Conservation (phyloP, 2,888 invertebrate genomes). For the Acrobeloides nanus region DNA sequence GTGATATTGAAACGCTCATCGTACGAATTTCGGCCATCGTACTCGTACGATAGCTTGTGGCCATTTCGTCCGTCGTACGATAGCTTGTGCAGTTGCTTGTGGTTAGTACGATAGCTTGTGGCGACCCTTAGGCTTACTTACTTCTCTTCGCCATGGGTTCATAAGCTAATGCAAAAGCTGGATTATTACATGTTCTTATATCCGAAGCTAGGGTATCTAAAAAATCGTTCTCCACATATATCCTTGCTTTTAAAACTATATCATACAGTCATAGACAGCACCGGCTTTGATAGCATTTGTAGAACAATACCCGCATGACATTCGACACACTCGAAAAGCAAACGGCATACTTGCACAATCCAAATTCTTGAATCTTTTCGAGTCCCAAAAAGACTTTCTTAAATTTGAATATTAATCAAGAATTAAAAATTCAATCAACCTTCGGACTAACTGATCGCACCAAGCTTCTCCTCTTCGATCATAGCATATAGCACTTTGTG, state of each 20-base stretch:
- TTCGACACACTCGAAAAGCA: conserved; percentile 42
- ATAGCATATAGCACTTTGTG: conserved; percentile 18
- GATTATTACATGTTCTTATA: conserved; percentile 18
- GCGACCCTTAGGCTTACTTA: no score
- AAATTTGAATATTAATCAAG: conserved; percentile 1
- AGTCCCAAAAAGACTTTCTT: conserved; percentile 32
- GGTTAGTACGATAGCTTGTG: no score
- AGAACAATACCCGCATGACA: conserved; percentile 45
- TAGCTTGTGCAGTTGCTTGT: no score
- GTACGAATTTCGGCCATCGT: no score
- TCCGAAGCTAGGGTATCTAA: conserved; percentile 7
- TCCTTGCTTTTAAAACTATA: no score
- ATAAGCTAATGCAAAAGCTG: conserved; percentile 21
- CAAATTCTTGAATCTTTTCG: conserved; percentile 20
- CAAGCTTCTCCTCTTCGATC: conserved; percentile 22
- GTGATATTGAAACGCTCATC: no score
- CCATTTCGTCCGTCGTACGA: no score
- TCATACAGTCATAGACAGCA: conserved; percentile 21
- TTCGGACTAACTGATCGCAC: conserved; percentile 24
- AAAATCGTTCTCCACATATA: no score
- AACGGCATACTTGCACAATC: conserved; percentile 43
- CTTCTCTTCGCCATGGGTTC: no score
- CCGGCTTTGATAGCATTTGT: neutral
- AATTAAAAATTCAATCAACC: conserved; percentile 7
- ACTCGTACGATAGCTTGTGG: no score